A percentile compares a stretch with the other conserved stretches of the same genome.
phyloP scores from a whole-genome alignment of 2,888 invertebrate genomes.

The Rotaria macrura region DNA sequence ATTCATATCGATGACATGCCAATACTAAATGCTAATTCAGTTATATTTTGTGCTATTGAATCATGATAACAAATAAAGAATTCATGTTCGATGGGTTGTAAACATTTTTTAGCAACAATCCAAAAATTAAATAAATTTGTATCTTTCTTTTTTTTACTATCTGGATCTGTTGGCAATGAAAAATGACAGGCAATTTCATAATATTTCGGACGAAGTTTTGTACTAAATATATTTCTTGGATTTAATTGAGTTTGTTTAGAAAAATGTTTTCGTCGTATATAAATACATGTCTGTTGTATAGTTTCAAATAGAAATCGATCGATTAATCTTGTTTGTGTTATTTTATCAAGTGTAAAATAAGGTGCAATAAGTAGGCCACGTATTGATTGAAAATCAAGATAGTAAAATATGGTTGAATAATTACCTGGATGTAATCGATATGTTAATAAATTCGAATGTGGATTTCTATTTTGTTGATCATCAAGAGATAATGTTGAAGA shows the following conservation, averaged over 20 bases:
- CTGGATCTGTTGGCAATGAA: neutral
- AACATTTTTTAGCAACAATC: slow-evolving; percentile 1
- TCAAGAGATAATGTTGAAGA: slow-evolving; percentile 9
- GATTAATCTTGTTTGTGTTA: neutral
- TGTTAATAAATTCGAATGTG: neutral
- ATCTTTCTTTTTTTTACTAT: neutral
- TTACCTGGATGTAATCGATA: slow-evolving; percentile 3
- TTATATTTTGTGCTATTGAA: slow-evolving; percentile 4
- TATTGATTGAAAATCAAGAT: slow-evolving; percentile 14
- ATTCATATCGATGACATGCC: neutral
- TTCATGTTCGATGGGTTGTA: slow-evolving; percentile 11
- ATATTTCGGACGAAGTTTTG: neutral
- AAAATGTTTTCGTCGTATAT: slow-evolving; percentile 15
- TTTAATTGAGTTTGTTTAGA: neutral
- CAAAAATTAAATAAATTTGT: neutral
- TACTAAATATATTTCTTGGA: neutral
- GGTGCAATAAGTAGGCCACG: neutral
- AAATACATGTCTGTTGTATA: neutral
- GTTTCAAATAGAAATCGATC: neutral
- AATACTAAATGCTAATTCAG: neutral
- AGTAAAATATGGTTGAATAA: neutral
- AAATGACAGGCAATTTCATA: neutral
- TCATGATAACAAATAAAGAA: slow-evolving; percentile 15
- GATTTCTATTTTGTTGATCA: neutral
- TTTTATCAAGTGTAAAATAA: neutral